Percentiles rank a stretch among this genome's conserved stretches.
phyloP scores from a whole-genome alignment of 1,140 invertebrate genomes.

The Lepidurus arcticus region DNA sequence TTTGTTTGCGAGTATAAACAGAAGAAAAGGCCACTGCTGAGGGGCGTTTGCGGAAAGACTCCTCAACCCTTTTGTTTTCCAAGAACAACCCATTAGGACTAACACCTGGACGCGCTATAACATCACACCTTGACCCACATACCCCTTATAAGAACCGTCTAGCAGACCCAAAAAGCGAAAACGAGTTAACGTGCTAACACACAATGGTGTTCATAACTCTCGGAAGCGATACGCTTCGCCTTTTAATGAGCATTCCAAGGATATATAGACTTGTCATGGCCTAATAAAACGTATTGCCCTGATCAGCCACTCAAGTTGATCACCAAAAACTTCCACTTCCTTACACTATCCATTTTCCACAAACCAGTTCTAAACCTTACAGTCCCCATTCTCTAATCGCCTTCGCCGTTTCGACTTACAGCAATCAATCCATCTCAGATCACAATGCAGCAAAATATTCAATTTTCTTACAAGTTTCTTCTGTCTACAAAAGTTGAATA shows the following conservation, averaged over 20 bases:
- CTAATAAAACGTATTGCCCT: not conserved
- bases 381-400: no score
- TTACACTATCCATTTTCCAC: no score
- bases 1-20: not conserved
- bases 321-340: no score
- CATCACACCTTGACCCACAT: constrained; percentile 13
- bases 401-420: no score
- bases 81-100: not conserved
- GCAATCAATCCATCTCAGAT: no score
- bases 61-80: not conserved
- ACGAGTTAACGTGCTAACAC: not conserved
- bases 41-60: not conserved
- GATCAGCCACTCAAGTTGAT: no score
- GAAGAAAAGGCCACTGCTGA: not conserved
- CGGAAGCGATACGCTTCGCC: not conserved
- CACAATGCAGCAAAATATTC: no score
- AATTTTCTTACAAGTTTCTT: no score
- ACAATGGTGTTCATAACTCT: not conserved
- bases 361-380: no score
- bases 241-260: constrained; percentile 14
- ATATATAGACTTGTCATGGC: not conserved
- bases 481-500: no score
- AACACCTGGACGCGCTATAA: not conserved
- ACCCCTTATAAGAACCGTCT: not conserved
- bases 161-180: not conserved